Conservation (phyloP, 2,888 invertebrate species). For the Gymnosoma rotundatum region DNA sequence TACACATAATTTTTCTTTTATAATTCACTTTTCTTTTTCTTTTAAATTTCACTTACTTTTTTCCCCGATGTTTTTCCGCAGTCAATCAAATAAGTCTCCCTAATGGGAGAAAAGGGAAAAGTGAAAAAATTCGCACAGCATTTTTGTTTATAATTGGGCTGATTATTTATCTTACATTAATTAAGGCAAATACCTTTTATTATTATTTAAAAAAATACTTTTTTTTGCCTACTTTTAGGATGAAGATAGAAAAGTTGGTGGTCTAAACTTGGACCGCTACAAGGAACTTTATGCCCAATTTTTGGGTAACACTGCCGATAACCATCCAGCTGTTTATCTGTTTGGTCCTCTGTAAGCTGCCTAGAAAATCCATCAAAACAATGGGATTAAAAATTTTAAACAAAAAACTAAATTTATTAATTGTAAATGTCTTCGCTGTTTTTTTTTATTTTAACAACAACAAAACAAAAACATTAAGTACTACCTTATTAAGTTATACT, state of each 20-base stretch:
- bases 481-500: constrained; percentile 69
- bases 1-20: too few species aligned
- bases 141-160: too few species aligned
- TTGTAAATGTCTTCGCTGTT: constrained; percentile 80
- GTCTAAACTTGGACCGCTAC: constrained; percentile 89
- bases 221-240: constrained; percentile 84
- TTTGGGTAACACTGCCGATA: constrained; percentile 89
- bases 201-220: too few species aligned
- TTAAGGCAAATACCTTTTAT: too few species aligned
- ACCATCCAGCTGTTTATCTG: constrained; percentile 88
- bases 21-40: too few species aligned
- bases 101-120: too few species aligned
- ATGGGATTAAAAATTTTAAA: constrained; percentile 21
- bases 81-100: too few species aligned
- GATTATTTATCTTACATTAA: too few species aligned
- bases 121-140: too few species aligned
- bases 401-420: constrained; percentile 59
- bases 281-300: constrained; percentile 92
- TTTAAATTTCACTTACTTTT: too few species aligned
- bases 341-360: constrained; percentile 87
- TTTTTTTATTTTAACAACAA: constrained; percentile 79
- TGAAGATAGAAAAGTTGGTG: constrained; percentile 90
- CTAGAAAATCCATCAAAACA: constrained; percentile 13
- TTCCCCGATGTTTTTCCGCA: too few species aligned
- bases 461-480: constrained; percentile 65